Evolutionary conservation across 2,113 vertebrate genomes (phyloP), one percentile per base, ranked within the genome.

Genomic region (Manacus vitellinus): DNA sequence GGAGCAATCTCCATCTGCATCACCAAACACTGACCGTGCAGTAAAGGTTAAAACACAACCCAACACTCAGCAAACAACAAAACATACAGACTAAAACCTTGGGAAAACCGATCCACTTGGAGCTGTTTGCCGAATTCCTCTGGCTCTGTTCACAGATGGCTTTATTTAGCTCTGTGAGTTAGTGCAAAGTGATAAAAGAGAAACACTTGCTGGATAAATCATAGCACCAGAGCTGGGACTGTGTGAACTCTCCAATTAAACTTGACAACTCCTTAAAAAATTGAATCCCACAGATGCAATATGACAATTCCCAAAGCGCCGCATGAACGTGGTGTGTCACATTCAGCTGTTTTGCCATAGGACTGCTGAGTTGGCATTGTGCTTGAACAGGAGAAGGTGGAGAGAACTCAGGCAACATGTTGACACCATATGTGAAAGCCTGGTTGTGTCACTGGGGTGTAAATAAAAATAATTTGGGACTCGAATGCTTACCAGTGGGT

Each of bases 241-340:
- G 78, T 96, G 94, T 89, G 97, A 97, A 89, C 92, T 96, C 71
- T 16, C 94, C 97, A 97, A 91, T 97, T 97, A 97, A 97, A 98
- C 93, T 31, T 94, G 97, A 96, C 97, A 98, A 78, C 76, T 94
- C 77, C 95, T 96, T 94, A 91, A 85, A 95, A 89, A 16, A 74
- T 80, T 58, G 20, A 88, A 66, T 97, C 92, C 97, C 89, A 18
- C 86, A 85, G 96, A 95, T 77, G 89, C 93, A 70, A 28, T 6
- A 18, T 71, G 95, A 90, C 95, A 94, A 89, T 93, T 74, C 94
- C 95, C 95, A 12, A 49, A 76, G 96, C 12, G 89, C 35, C 47
- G 90, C 76, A 14, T 31, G 78, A 75, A 51, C 43, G 9, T 13
- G 86, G 95, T 82, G 73, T 46, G 84, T 43, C 37, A 6, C 22